Evolutionary conservation across 2,888 invertebrate species (phyloP), one percentile per base, ranked within the genome.

Genomic region (Drosophila planitibia): DNA sequence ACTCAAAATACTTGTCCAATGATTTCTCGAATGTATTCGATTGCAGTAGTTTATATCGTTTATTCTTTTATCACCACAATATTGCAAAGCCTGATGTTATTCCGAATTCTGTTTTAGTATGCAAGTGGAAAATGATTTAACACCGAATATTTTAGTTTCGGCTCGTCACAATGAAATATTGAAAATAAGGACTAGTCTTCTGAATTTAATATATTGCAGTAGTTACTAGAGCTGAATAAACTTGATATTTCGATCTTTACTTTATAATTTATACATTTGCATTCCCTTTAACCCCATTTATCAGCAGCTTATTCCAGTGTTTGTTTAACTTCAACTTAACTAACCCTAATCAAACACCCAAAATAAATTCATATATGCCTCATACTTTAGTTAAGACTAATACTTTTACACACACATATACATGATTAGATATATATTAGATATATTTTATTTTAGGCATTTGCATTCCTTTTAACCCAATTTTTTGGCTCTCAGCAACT

Each of bases 11-110:
- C 37, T 59, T 44, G n/a, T 30, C 19, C 33, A 35, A 60, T 52
- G 49, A 52, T 60, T 63, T 60, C 39, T 57, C 37, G 37, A 33
- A 9, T 47, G 14, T 39, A 63, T 41, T 54, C 4, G 30, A 47
- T 57, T 49, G n/a, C 25, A 30, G n/a, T 39, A n/a, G 3, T 1
- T 10, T n/a, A 16, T 30, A 22, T 58, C 2, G 19, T 28, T 28
- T 12, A 12, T 10, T 19, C 35, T 25, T 35, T 35, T 35, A 25
- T 25, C 10, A 5, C 22, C 25, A 16, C 54, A 25, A 53, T 53
- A 5, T 44, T 3, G 44, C 44, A 49, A 22, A 28, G 14, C 3
- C 10, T 10, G 19, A 7, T 33, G 5, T 53, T 22, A n/a, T 5
- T 32, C 32, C 6, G 7, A 3, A 16, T 54, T 35, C 7, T 25